phyloP scores from a whole-genome alignment of 2,888 invertebrate genomes.

The Drosophila aldrichi region DNA sequence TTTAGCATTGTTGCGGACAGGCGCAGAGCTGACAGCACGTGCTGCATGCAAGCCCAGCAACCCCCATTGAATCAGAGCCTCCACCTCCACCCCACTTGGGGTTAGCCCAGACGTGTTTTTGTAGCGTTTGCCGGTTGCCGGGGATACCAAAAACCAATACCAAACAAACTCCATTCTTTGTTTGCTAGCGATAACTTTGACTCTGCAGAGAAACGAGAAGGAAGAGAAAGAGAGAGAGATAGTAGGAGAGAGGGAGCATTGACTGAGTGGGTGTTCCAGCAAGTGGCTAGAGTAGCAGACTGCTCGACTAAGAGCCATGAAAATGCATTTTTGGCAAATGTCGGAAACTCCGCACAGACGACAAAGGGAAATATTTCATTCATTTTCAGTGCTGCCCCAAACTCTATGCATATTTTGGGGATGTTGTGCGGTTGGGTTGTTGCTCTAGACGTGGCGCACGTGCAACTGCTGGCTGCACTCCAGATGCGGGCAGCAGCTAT shows the following conservation, averaged over 20 bases:
- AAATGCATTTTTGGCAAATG: conserved; percentile 65
- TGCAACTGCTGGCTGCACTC: conserved; percentile 15
- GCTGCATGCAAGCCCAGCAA: conserved; percentile 52
- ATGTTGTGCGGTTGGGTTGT: conserved; percentile 7
- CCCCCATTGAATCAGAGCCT: conserved; percentile 31
- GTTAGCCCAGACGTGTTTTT: conserved; percentile 63
- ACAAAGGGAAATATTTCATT: conserved; percentile 12
- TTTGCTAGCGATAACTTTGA: conserved; percentile 39
- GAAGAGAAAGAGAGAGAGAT: background rate
- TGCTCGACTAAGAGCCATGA: conserved; percentile 51
- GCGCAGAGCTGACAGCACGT: conserved; percentile 66
- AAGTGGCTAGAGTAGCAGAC: conserved; percentile 10
- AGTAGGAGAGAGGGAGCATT: background rate
- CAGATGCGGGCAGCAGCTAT: conserved; percentile 28
- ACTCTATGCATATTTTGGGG: conserved; percentile 30
- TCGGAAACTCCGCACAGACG: conserved; percentile 32
- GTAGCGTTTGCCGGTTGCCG: conserved; percentile 68
- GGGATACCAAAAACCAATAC: conserved; percentile 56
- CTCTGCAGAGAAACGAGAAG: background rate
- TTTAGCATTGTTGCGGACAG: conserved; percentile 45
- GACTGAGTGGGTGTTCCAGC: background rate
- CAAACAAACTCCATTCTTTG: conserved; percentile 68
- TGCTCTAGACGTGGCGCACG: conserved; percentile 45
- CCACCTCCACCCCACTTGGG: conserved; percentile 10
- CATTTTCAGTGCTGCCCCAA: conserved; percentile 17